Evolutionary conservation across 1,140 invertebrate species (phyloP).

Genomic region (Zaprionus nigranus): DNA sequence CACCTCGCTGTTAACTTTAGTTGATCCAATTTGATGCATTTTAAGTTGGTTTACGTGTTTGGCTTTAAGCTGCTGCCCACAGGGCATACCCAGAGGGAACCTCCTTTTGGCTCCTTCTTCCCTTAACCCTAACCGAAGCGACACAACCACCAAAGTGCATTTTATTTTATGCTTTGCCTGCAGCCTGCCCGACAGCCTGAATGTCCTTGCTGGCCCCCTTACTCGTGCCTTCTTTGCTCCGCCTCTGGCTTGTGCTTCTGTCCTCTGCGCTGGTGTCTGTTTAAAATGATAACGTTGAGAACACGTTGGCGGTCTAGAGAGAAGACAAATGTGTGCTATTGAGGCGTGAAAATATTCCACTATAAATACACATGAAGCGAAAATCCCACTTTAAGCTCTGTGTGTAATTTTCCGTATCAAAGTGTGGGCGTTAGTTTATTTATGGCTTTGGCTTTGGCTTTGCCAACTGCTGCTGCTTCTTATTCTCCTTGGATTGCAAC

Average conservation of each 20-base stretch:
- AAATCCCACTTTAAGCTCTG: slow-evolving; percentile 50
- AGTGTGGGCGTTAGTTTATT: slow-evolving; percentile 67
- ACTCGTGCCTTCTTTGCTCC: not conserved
- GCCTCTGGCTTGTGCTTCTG: slow-evolving; percentile 1
- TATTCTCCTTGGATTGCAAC: not conserved
- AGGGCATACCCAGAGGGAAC: not conserved
- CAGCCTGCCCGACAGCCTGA: slow-evolving; percentile 29
- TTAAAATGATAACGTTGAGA: slow-evolving; percentile 83
- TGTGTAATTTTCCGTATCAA: slow-evolving; percentile 70
- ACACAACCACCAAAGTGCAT: slow-evolving; percentile 62
- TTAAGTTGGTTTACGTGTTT: slow-evolving; percentile 40
- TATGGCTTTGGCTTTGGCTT: slow-evolving; percentile 47
- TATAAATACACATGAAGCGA: slow-evolving; percentile 69
- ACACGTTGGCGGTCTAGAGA: slow-evolving; percentile 50
- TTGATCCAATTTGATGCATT: slow-evolving; percentile 70
- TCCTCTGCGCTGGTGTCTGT: slow-evolving; percentile 53
- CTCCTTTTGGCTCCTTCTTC: no score
- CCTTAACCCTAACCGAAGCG: not conserved
- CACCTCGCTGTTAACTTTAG: slow-evolving; percentile 48
- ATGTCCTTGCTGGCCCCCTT: slow-evolving; percentile 44
- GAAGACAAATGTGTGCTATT: slow-evolving; percentile 80
- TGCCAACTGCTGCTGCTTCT: not conserved
- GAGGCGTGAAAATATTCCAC: slow-evolving; percentile 81
- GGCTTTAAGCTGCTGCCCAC: slow-evolving; percentile 58
- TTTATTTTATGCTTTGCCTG: slow-evolving; percentile 70